These are phyloP conservation scores for Ashinkailepas kermadecensis DNA, from an alignment of 2,888 invertebrate species.

Conservation along the genomic window DNA sequence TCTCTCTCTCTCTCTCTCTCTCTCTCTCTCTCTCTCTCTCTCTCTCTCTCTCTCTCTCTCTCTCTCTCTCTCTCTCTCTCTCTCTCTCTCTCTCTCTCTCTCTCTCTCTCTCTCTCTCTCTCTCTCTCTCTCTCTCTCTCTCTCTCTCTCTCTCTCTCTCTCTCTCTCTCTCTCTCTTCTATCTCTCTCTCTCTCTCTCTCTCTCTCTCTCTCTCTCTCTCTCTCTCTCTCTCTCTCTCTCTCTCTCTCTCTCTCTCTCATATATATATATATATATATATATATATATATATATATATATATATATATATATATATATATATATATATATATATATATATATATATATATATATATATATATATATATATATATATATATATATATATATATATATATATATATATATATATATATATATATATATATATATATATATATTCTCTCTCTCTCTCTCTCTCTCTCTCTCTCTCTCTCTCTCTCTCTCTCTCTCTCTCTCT, in stretches of 20 bases:
- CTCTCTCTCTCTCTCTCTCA: not conserved
- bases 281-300: too few relatives aligned
- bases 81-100: not conserved
- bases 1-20: not conserved
- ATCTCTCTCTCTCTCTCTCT: not conserved
- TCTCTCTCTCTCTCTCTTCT: conserved; percentile 6
- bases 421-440: too few relatives aligned
- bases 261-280: too few relatives aligned
- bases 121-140: not conserved
- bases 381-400: too few relatives aligned
- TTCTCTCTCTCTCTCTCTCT: not conserved
- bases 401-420: too few relatives aligned
- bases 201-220: conserved; percentile 5
- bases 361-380: too few relatives aligned
- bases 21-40: not conserved
- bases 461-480: not conserved
- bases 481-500: not conserved
- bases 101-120: not conserved
- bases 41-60: not conserved
- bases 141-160: not conserved
- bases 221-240: not conserved
- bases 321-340: too few relatives aligned
- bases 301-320: too few relatives aligned
- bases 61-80: not conserved
- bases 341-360: too few relatives aligned